A percentile compares a stretch with the other conserved stretches of the same genome.
Evolutionary conservation across 2,888 invertebrate genomes (phyloP).

Genomic region (Vesta saturnalis): DNA sequence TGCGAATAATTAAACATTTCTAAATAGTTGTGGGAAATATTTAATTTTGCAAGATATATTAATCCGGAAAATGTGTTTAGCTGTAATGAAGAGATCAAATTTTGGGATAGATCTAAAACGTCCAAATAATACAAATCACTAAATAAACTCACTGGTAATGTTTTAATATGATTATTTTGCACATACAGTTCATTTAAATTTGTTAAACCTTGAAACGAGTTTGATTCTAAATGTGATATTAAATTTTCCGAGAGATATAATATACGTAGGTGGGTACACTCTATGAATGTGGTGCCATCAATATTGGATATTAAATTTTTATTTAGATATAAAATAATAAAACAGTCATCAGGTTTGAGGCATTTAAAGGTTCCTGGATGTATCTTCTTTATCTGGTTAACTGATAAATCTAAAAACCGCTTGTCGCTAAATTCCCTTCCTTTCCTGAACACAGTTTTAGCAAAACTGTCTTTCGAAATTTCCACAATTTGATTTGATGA

Average conservation of each 20-base stretch:
- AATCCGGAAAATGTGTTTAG: slow-evolving; percentile 20
- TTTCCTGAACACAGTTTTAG: slow-evolving; percentile 14
- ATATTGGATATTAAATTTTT: slow-evolving; percentile 21
- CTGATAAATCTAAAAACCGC: slow-evolving; percentile 20
- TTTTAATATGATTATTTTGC: slow-evolving; percentile 15
- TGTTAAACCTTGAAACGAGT: slow-evolving; percentile 22
- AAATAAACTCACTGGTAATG: slow-evolving; percentile 16
- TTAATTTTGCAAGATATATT: slow-evolving; percentile 1
- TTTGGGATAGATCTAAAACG: slow-evolving; percentile 17
- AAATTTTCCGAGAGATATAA: slow-evolving; percentile 21
- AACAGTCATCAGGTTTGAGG: neutral
- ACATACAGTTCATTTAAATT: slow-evolving; percentile 11
- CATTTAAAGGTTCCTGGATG: slow-evolving; percentile 14
- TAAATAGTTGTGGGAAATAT: slow-evolving; percentile 19
- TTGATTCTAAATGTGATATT: slow-evolving; percentile 9
- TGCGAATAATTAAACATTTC: neutral
- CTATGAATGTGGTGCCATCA: slow-evolving; percentile 25
- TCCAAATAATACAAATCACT: slow-evolving; percentile 12
- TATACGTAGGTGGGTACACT: neutral
- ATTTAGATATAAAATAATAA: slow-evolving; percentile 8
- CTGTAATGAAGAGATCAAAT: slow-evolving; percentile 6
- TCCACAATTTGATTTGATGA: slow-evolving; percentile 23
- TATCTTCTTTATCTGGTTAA: slow-evolving; percentile 21
- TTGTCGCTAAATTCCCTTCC: slow-evolving; percentile 7
- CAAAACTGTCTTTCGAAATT: slow-evolving; percentile 17